These are phyloP conservation scores for Drosophila kohkoa DNA, from an alignment of 1,140 invertebrate species.

Conservation along the genomic window DNA sequence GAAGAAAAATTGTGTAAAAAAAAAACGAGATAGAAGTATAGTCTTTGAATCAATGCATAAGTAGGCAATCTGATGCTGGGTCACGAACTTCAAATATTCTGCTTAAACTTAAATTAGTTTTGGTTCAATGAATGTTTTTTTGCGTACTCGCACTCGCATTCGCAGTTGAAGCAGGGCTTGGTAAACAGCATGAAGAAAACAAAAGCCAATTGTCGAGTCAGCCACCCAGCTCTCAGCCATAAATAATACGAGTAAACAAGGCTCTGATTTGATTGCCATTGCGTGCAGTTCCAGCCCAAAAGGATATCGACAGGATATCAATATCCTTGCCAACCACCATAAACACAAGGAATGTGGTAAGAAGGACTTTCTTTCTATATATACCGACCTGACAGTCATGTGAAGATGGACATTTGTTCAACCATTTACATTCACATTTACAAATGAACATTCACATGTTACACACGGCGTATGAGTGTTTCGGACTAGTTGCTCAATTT, in stretches of 20 bases:
- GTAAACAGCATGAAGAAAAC: slow-evolving; percentile 10
- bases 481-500: slow-evolving; percentile 40
- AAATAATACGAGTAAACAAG: slow-evolving; percentile 42
- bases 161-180: not conserved
- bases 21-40: not conserved
- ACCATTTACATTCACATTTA: slow-evolving; percentile 29
- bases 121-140: slow-evolving; percentile 14
- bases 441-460: slow-evolving; percentile 13
- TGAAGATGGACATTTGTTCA: slow-evolving; percentile 63
- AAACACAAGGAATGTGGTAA: not conserved
- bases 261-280: slow-evolving; percentile 49
- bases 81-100: slow-evolving; percentile 39
- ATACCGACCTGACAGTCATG: slow-evolving; percentile 41
- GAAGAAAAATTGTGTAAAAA: not conserved
- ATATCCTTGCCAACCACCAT: slow-evolving; percentile 27
- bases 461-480: slow-evolving; percentile 30
- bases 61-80: slow-evolving; percentile 38
- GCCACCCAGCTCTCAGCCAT: not conserved
- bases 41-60: slow-evolving; percentile 24
- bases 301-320: slow-evolving; percentile 40
- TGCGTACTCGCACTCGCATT: slow-evolving; percentile 11
- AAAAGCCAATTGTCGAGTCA: slow-evolving; percentile 30
- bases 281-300: slow-evolving; percentile 29
- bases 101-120: slow-evolving; percentile 23
- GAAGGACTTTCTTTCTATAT: not conserved